Percentiles rank a stretch among this genome's conserved stretches.
Conservation (phyloP, 2,113 vertebrate genomes). For the Epinephelus lanceolatus region DNA sequence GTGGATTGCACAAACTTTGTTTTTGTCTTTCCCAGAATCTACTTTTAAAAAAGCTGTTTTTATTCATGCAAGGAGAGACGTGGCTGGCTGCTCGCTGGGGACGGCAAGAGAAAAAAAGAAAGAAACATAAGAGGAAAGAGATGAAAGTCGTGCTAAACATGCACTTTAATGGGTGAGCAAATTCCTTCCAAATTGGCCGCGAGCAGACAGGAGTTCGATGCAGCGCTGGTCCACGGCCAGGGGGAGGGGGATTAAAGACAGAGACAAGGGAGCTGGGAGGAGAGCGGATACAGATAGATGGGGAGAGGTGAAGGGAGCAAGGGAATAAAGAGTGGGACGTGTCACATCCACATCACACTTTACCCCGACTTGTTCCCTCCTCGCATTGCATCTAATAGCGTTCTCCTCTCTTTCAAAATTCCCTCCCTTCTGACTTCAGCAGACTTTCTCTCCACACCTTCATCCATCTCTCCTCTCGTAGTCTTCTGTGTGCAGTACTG, state of each 20-base stretch:
- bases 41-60: conserved; percentile 24
- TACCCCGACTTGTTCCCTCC: conserved; percentile 12
- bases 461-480: conserved; percentile 22
- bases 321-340: conserved; percentile 26
- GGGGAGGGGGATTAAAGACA: no score
- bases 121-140: conserved; percentile 38
- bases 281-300: conserved; percentile 20
- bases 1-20: conserved; percentile 22
- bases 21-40: conserved; percentile 8
- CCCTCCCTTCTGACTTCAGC: conserved; percentile 26
- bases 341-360: conserved; percentile 43
- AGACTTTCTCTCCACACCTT: conserved; percentile 3
- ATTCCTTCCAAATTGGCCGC: conserved; percentile 68
- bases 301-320: conserved; percentile 20
- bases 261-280: conserved; percentile 32
- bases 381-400: conserved; percentile 1
- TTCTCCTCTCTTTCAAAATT: conserved; percentile 9
- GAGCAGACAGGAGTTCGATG: conserved; percentile 57
- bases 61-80: conserved; percentile 54
- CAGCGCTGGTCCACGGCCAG: conserved; percentile 53
- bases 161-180: conserved; percentile 69
- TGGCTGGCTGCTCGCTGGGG: conserved; percentile 33
- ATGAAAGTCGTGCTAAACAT: conserved; percentile 62
- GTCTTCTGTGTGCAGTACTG: conserved; percentile 28
- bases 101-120: not conserved